These are phyloP conservation scores for Distichodus sexfasciatus DNA, from an alignment of 2,797 vertebrate species.

Conservation along the genomic window DNA sequence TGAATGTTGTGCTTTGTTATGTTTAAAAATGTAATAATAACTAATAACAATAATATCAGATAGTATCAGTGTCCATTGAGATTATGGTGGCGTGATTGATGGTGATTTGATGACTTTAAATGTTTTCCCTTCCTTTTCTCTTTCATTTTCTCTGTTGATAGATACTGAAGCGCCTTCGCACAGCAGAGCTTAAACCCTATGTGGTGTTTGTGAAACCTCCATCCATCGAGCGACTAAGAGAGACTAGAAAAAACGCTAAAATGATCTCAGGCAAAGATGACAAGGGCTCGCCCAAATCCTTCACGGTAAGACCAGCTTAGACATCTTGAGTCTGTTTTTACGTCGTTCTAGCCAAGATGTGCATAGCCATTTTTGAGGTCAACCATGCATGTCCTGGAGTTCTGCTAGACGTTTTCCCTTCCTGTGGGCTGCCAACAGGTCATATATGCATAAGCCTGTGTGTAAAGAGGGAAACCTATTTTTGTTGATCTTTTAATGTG, in stretches of 20 bases:
- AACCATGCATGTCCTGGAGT: constrained; percentile 3
- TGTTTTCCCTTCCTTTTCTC: background rate
- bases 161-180: constrained; percentile 91
- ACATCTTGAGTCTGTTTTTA: too few species aligned
- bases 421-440: background rate
- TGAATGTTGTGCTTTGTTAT: constrained; percentile 42
- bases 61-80: constrained; percentile 34
- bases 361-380: constrained; percentile 12
- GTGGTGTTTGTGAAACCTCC: constrained; percentile 96
- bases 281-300: constrained; percentile 81
- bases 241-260: constrained; percentile 88
- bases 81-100: constrained; percentile 42
- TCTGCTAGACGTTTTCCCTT: constrained; percentile 1
- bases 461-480: background rate
- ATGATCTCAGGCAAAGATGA: too few species aligned
- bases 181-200: constrained; percentile 91
- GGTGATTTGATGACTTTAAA: constrained; percentile 36
- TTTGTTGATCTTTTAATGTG: constrained; percentile 11
- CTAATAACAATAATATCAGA: constrained; percentile 35
- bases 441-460: background rate
- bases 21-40: constrained; percentile 40
- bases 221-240: constrained; percentile 81
- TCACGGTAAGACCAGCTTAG: constrained; percentile 82
- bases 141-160: too few species aligned
- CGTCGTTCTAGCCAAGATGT: constrained; percentile 2